Conservation (phyloP, 2,797 vertebrate genomes). For the Eurystomus glaucurus region DNA sequence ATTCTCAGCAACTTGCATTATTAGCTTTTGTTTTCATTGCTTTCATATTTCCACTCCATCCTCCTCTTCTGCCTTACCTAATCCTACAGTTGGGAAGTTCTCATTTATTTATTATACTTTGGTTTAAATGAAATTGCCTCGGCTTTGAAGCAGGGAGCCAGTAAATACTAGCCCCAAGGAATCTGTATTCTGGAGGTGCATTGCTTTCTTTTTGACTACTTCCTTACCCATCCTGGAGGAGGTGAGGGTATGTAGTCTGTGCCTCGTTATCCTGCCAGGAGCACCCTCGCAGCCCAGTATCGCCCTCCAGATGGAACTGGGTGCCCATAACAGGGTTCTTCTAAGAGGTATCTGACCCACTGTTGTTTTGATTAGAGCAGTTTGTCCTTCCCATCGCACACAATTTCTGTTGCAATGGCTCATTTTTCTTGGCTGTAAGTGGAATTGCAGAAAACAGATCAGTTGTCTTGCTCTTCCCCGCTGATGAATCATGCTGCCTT, state of each 20-base stretch:
- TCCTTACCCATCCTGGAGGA: not conserved
- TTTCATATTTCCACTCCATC: not conserved
- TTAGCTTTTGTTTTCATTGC: not conserved
- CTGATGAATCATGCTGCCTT: constrained; percentile 62
- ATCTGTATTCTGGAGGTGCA: constrained; percentile 19
- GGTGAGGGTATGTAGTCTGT: not conserved
- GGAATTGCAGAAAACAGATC: constrained; percentile 65
- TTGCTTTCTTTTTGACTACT: not conserved
- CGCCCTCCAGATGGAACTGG: not conserved
- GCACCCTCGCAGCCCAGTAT: not conserved
- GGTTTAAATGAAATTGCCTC: not conserved
- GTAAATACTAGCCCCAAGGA: not conserved
- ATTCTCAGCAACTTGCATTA: not conserved
- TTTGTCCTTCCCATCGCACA: constrained; percentile 79
- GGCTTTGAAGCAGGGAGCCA: not conserved
- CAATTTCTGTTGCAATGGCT: constrained; percentile 67
- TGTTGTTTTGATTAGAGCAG: constrained; percentile 54
- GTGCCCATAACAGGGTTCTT: not conserved
- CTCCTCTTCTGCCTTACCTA: not conserved
- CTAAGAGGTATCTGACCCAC: constrained; percentile 27
- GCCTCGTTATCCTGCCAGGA: not conserved
- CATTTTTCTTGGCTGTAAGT: constrained; percentile 76
- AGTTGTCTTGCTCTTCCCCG: constrained; percentile 1
- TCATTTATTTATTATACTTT: not conserved
- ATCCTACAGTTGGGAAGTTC: not conserved